Evolutionary conservation across 2,797 vertebrate species (phyloP), one percentile per base, ranked within the genome.

Genomic region (Antennarius maculatus): DNA sequence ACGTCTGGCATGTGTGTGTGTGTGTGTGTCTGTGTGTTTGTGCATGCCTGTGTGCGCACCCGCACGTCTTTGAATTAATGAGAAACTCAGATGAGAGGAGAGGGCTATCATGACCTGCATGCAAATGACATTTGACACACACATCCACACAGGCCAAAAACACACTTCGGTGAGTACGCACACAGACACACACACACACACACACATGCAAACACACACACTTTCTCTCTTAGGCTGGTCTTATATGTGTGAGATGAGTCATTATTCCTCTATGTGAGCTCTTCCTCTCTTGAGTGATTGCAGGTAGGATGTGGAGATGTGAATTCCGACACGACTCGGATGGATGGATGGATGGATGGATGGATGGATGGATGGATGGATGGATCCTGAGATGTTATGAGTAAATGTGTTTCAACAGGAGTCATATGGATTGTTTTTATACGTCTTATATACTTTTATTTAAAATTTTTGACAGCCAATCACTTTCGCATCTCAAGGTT

Each of bases 51-150:
- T 48, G 61, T 8, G 59, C 1, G 23, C 52, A 17, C 47, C 37
- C 6, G 48, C 54, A 31, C 54, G 62, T 67, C 71, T 87, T 72
- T 67, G 83, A 84, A 87, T 89, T 86, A 89, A 88, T 88, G 79
- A 86, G 86, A 87, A 80, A 74, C 79, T 85, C 76, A 79, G 79
- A 82, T 87, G 87, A 87, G 83, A 86, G 59, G 71, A 82, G 69
- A 71, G 76, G 82, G 85, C 76, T 80, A 77, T 84, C 83, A 84
- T 74, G 79, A 81, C 76, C 78, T 84, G 83, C 79, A 88, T 90
- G 85, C 77, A 87, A 88, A 90, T 88, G 67, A 68, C 62, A 77
- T 47, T 48, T 65, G 46, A 53, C 62, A 42, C 64, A 54, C 69
- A 57, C 56, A 50, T 34, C 18, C 54, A 59, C 61, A 54, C 54